phyloP scores from a whole-genome alignment of 2,113 vertebrate species.

The Noturus placidus region DNA sequence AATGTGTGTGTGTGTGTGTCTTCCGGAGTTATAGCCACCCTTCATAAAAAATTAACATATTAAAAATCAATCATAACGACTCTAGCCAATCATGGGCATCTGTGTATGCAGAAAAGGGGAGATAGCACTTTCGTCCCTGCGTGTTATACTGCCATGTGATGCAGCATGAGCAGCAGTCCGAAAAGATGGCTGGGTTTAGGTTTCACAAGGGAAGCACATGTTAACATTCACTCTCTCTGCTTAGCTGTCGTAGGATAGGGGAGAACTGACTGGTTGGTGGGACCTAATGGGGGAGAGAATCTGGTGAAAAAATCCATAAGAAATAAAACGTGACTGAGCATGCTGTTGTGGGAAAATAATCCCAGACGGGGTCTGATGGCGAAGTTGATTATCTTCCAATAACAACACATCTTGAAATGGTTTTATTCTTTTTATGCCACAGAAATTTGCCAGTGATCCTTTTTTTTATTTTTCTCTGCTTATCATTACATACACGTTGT shows the following conservation, averaged over 20 bases:
- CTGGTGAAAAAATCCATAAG: background rate
- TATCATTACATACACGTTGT: background rate
- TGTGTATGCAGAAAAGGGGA: background rate
- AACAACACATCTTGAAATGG: background rate
- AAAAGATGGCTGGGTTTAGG: background rate
- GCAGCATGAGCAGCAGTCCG: background rate
- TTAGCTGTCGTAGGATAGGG: background rate
- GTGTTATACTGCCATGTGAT: background rate
- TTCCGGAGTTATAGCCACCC: background rate
- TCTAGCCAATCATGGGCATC: background rate
- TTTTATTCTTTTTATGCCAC: background rate
- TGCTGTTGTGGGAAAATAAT: background rate
- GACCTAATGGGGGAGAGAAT: background rate
- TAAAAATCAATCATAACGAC: background rate
- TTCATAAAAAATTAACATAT: background rate
- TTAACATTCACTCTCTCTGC: background rate
- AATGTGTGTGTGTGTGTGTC: background rate
- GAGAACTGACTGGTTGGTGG: background rate
- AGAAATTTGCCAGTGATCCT: background rate
- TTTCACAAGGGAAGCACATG: background rate
- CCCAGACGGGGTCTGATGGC: background rate
- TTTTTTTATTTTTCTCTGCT: background rate
- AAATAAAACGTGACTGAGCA: background rate
- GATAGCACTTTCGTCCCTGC: background rate
- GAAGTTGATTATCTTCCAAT: background rate